These are phyloP conservation scores for Eurytoma californica DNA, from an alignment of 2,888 invertebrate species.

Conservation along the genomic window DNA sequence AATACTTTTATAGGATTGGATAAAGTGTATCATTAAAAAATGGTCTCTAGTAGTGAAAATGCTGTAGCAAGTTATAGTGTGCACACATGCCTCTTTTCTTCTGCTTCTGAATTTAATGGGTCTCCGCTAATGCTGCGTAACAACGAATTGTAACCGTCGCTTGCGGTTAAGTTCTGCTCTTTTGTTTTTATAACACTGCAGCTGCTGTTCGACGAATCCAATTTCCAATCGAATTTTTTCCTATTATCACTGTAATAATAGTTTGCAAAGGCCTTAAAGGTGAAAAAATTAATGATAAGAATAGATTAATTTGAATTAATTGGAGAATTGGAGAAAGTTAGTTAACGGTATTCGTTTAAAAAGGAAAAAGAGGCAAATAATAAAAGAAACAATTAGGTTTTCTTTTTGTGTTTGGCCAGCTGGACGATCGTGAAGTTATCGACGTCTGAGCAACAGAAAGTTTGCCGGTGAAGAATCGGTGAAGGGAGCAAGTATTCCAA, in stretches of 20 bases:
- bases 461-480: conserved; percentile 45
- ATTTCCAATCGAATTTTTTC: conserved; percentile 39
- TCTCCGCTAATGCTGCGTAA: conserved; percentile 43
- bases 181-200: background rate
- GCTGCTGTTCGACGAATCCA: conserved; percentile 18
- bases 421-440: conserved; percentile 51
- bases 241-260: conserved; percentile 13
- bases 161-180: conserved; percentile 17
- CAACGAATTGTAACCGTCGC: conserved; percentile 32
- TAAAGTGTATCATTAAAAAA: conserved; percentile 10
- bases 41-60: conserved; percentile 36
- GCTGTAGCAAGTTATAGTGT: background rate
- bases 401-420: conserved; percentile 28
- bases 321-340: conserved; percentile 10
- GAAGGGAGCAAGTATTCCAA: conserved; percentile 26
- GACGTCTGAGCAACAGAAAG: conserved; percentile 41
- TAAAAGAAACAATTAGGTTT: conserved; percentile 52
- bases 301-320: conserved; percentile 9
- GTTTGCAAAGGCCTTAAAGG: background rate
- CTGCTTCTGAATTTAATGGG: conserved; percentile 44
- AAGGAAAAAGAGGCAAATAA: conserved; percentile 21
- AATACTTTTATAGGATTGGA: too few relatives aligned
- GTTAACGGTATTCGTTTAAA: too few relatives aligned
- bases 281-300: too few relatives aligned
- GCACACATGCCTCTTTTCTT: background rate